phyloP scores from a whole-genome alignment of 2,888 invertebrate genomes.

The Zaprionus lineosus region DNA sequence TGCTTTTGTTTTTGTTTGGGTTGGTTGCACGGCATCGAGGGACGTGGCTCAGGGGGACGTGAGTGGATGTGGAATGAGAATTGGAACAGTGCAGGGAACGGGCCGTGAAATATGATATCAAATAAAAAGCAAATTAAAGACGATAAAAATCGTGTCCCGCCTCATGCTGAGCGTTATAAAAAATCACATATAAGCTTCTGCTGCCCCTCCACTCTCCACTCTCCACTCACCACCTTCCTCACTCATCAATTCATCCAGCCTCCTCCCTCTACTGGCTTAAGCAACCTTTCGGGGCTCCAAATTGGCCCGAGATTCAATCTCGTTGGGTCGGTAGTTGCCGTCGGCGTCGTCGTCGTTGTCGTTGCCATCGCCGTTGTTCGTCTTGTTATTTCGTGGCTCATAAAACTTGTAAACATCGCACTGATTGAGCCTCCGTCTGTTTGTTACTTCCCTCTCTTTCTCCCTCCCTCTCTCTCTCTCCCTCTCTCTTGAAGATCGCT shows the following conservation, averaged over 20 bases:
- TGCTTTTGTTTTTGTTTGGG: conserved; percentile 47
- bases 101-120: conserved; percentile 80
- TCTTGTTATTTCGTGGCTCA: conserved; percentile 70
- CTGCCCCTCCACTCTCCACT: not conserved
- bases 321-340: conserved; percentile 38
- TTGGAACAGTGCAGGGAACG: too few species aligned
- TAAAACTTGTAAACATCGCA: conserved; percentile 73
- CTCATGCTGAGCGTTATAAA: conserved; percentile 61
- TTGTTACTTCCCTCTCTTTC: not conserved
- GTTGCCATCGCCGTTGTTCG: conserved; percentile 40
- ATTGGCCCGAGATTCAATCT: conserved; percentile 23
- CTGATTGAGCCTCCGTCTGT: conserved; percentile 62
- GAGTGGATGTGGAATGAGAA: too few species aligned
- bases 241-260: too few species aligned
- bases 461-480: conserved; percentile 32
- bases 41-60: too few species aligned
- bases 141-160: conserved; percentile 78
- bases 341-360: conserved; percentile 20
- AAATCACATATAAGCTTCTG: conserved; percentile 11
- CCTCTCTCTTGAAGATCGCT: conserved; percentile 44
- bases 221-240: too few species aligned
- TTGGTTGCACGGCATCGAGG: conserved; percentile 3
- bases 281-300: conserved; percentile 24
- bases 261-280: too few species aligned
- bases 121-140: conserved; percentile 82